A percentile compares a stretch with the other conserved stretches of the same genome.
These are phyloP conservation scores for Chrysotoxum bicinctum DNA, from an alignment of 2,888 invertebrate species.

Conservation along the genomic window DNA sequence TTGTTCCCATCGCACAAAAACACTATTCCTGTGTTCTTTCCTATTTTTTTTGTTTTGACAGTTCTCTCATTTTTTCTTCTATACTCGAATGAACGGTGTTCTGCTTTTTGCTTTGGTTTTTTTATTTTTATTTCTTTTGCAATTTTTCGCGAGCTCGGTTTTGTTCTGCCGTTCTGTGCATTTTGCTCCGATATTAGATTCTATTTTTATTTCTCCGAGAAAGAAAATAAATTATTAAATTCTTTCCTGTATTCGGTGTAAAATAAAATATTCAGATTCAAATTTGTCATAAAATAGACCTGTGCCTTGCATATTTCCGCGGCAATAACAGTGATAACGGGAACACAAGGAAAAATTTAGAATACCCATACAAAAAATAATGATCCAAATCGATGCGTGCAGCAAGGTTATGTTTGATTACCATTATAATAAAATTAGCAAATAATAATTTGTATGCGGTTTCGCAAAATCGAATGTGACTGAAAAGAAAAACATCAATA, in stretches of 20 bases:
- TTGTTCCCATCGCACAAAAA: not conserved
- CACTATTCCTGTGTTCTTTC: not conserved
- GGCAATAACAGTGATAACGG: constrained; percentile 41
- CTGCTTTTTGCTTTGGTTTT: not conserved
- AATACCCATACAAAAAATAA: constrained; percentile 21
- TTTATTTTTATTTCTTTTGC: constrained; percentile 49
- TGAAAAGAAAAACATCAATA: not conserved
- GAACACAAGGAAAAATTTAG: not conserved
- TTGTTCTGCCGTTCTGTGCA: constrained; percentile 33
- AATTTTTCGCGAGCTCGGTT: constrained; percentile 52
- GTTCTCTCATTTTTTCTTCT: not conserved
- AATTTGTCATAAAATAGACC: constrained; percentile 3
- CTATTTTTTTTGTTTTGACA: not conserved
- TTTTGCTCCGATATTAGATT: constrained; percentile 12
- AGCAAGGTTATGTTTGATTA: constrained; percentile 70
- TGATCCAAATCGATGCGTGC: constrained; percentile 66
- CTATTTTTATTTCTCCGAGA: constrained; percentile 47
- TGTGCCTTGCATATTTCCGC: constrained; percentile 16
- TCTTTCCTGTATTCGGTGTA: constrained; percentile 13
- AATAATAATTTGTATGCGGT: constrained; percentile 32
- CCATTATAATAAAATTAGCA: constrained; percentile 59
- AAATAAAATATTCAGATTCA: constrained; percentile 16
- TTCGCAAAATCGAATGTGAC: constrained; percentile 28
- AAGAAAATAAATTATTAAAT: not conserved
- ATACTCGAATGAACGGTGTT: not conserved